phyloP scores from a whole-genome alignment of 1,140 invertebrate genomes.

The Mylabris phalerata region DNA sequence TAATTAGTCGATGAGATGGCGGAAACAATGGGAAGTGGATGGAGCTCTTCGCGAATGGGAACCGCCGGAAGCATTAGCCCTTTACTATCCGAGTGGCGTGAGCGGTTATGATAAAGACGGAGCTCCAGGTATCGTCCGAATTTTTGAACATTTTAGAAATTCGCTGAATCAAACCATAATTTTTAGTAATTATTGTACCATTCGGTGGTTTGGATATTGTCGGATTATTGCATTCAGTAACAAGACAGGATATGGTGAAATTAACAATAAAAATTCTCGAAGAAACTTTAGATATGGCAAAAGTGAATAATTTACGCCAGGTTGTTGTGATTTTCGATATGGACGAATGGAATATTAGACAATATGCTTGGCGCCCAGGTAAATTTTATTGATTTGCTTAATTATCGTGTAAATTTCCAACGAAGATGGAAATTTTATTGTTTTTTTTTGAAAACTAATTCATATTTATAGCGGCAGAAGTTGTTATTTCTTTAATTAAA shows the following conservation, averaged over 20 bases:
- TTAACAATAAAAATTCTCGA: slow-evolving; percentile 59
- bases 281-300: slow-evolving; percentile 51
- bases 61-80: slow-evolving; percentile 60
- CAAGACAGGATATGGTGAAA: slow-evolving; percentile 65
- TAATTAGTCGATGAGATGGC: slow-evolving; percentile 65
- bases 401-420: not conserved
- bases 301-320: slow-evolving; percentile 48
- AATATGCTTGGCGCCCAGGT: slow-evolving; percentile 83
- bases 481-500: slow-evolving; percentile 71
- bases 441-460: not conserved
- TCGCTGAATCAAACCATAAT: not conserved
- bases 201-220: slow-evolving; percentile 69
- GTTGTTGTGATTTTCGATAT: slow-evolving; percentile 77
- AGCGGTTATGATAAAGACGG: slow-evolving; percentile 78
- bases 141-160: not conserved
- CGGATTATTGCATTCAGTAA: slow-evolving; percentile 71
- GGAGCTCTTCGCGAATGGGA: slow-evolving; percentile 57
- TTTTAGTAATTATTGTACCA: slow-evolving; percentile 59
- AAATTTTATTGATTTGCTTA: slow-evolving; percentile 6
- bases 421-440: not conserved
- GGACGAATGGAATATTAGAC: slow-evolving; percentile 73
- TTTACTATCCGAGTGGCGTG: slow-evolving; percentile 69
- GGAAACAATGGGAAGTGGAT: slow-evolving; percentile 72
- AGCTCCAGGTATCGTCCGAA: slow-evolving; percentile 56
- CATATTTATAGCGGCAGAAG: slow-evolving; percentile 61